Base-by-base conservation (phyloP, 2,888 invertebrate genomes). In the Acleris laterana region DNA sequence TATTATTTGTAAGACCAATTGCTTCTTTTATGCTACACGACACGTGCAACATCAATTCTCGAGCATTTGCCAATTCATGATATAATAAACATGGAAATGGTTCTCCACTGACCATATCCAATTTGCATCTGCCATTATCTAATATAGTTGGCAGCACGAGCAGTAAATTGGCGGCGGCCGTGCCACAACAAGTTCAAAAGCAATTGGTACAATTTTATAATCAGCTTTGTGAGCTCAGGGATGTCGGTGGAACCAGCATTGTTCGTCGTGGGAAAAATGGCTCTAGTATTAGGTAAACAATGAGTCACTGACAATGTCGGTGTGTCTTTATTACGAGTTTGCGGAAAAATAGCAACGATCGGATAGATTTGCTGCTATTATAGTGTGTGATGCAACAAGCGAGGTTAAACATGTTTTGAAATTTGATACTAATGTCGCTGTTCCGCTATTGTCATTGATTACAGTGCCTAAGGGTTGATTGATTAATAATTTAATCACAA, bases 61-160 rank as follows among this genome's bases (percentile, higher is more conserved):
- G 16, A 44, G 42, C 25, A 19, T 62, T 68, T 61, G 22, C 60
- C 60, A 66, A 67, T 61, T 44, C 28, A 65, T 51, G 63, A 73
- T 74, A 28, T 3, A 32, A 22, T 51, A 55, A 66, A 69, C 63
- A 61, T 68, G 65, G 63, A 70, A 78, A 76, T 74, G 74, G 74
- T 69, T 66, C 71, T 73, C 77, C 76, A 77, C 72, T 72, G 71
- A 79, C 78, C 74, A 75, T 82, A 84, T 86, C 84, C 87, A 90
- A 91, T 92, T 89, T 89, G 87, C 87, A 87, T 89, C 89, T 79
- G 74, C 85, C 82, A 92, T 92, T 90, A 92, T 91, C 87, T 88
- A 90, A 91, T 90, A 90, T 68, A 70, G 69, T 87, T 84, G 86
- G 85, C 84, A 82, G 77, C 75, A 76, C 80, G 79, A 75, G 78